Percentiles rank a stretch among this genome's conserved stretches.
Conservation (phyloP, 2,888 invertebrate species). For the Cyclophora punctaria region DNA sequence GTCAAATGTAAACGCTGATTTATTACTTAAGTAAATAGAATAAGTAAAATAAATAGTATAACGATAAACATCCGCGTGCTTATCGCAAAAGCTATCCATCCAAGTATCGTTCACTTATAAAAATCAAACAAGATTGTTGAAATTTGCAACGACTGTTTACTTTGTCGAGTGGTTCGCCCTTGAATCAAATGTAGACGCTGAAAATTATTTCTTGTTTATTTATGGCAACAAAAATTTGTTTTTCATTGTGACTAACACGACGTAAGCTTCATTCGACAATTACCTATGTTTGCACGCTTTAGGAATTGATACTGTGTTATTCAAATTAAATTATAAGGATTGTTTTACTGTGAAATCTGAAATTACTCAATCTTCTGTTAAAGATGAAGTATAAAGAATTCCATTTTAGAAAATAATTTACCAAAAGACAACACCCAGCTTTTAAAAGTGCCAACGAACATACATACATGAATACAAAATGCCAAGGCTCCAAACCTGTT, state of each 20-base stretch:
- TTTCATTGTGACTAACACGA: background rate
- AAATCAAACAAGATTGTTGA: constrained; percentile 39
- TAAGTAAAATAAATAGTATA: too few relatives aligned
- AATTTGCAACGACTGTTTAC: constrained; percentile 49
- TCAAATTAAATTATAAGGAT: too few relatives aligned
- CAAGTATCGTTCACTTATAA: constrained; percentile 16
- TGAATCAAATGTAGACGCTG: constrained; percentile 19
- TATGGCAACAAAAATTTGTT: constrained; percentile 3
- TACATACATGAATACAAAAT: constrained; percentile 30
- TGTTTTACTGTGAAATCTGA: too few relatives aligned
- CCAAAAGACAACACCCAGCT: too few relatives aligned
- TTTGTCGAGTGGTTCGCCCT: constrained; percentile 42
- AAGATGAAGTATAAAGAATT: too few relatives aligned
- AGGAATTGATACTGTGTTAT: too few relatives aligned
- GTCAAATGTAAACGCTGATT: too few relatives aligned
- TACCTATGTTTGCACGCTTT: too few relatives aligned
- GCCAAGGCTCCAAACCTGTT: constrained; percentile 44
- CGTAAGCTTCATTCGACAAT: background rate
- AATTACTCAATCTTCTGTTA: too few relatives aligned
- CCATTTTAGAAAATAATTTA: too few relatives aligned
- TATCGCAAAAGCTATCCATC: background rate
- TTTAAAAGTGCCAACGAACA: background rate
- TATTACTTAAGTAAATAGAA: too few relatives aligned
- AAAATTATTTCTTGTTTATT: constrained; percentile 13
- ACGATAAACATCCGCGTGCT: too few relatives aligned